Conservation (phyloP, 2,888 invertebrate species). For the Nemapogon koenigi region DNA sequence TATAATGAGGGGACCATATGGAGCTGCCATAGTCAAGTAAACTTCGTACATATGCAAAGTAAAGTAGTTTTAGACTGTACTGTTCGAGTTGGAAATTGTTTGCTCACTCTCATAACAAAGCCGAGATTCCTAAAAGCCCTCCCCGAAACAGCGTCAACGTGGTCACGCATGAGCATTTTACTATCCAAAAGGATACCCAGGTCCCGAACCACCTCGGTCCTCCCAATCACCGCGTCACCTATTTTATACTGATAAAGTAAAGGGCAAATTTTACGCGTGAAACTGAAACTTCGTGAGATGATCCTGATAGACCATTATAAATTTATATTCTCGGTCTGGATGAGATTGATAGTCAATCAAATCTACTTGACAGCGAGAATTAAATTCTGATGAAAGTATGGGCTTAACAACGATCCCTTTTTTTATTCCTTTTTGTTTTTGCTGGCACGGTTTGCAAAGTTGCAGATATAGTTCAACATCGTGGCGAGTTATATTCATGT, state of each 20-base stretch:
- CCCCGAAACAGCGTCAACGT: conserved; percentile 10
- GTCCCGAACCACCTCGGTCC: neutral
- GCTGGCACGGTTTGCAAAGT: conserved; percentile 15
- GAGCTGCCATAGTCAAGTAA: neutral
- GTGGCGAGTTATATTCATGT: neutral
- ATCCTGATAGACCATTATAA: conserved; percentile 33
- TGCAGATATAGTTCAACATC: neutral
- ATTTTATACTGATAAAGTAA: no score
- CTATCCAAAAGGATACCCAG: neutral
- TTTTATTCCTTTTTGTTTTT: conserved; percentile 16
- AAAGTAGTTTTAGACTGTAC: neutral
- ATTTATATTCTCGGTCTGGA: conserved; percentile 26
- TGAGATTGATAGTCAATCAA: no score
- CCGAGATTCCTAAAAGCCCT: conserved; percentile 13
- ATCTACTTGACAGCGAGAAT: conserved; percentile 1
- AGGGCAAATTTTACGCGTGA: no score
- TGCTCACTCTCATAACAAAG: conserved; percentile 2
- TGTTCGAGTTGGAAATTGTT: neutral
- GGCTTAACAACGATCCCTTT: neutral
- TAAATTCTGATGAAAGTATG: neutral
- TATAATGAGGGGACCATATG: neutral
- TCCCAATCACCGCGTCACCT: neutral
- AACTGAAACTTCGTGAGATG: conserved; percentile 36
- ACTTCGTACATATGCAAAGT: neutral
- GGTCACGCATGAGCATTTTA: conserved; percentile 8